Base-by-base conservation (phyloP, 2,113 vertebrate genomes). In the Orcinus orca region DNA sequence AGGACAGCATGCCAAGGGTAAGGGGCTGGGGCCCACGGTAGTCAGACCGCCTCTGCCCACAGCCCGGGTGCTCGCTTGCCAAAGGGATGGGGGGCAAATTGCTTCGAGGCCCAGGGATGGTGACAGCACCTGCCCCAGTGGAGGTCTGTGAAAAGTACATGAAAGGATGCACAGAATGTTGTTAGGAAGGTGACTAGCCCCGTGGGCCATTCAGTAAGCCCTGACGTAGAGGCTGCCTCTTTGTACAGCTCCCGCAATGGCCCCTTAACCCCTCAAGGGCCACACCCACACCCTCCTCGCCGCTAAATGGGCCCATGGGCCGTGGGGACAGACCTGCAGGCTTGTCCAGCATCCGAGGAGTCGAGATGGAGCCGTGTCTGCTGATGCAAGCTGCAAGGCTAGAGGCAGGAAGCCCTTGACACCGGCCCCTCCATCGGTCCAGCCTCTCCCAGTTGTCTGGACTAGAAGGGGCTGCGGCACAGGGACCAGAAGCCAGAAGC, bases 131-230 rank as follows among this genome's bases (percentile, higher is more conserved):
- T 20, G 26, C n/a, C 21, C 21, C 2, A 1, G 13, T 2, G 55
- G 4, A 60, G 11, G 36, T 10, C 5, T 18, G 25, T 17, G 55
- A 44, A 38, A 50, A 67, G 3, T 8, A 18, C 1, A 1, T 14
- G 8, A 14, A 36, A 29, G 26, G 29, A 21, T 1, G 9, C 5
- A 18, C 1, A 65, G 62, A 47, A 14, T 21, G 60, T 67, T 68
- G 41, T 55, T 63, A 50, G 29, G 47, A 73, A 84, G 79, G 18
- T 7, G 36, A 7, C 20, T 3, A 2, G 50, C 47, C 53, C 13
- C 0, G 1, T 4, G 10, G 14, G 26, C 25, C 6, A 1, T 33
- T 53, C n/a, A 20, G 0, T 15, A 36, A 53, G 38, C 50, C 33
- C 74, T 20, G 4, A 50, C 4, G 3, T 10, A 20, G 50, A 26